A percentile compares a stretch with the other conserved stretches of the same genome.
phyloP scores from a whole-genome alignment of 2,888 invertebrate genomes.

The Phrixothrix hirtus region DNA sequence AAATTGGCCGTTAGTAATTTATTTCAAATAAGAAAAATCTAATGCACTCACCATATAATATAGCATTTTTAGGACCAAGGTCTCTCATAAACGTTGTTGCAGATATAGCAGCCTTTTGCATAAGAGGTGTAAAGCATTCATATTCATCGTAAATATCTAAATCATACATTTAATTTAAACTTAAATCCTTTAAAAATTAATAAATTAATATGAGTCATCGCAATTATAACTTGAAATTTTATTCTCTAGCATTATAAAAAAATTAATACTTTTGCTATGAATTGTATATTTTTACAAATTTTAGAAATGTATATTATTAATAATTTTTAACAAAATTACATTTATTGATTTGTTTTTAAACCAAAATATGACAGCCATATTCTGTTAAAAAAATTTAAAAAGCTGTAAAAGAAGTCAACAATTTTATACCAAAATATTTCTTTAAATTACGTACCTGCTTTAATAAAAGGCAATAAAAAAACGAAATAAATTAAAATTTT shows the following conservation, averaged over 20 bases:
- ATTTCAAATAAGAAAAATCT: no score
- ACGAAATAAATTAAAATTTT: conserved; percentile 34
- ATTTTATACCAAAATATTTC: neutral
- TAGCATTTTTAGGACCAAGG: conserved; percentile 83
- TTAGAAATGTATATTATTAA: neutral
- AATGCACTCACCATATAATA: conserved; percentile 83
- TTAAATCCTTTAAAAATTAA: conserved; percentile 32
- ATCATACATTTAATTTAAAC: no score
- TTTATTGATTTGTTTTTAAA: neutral
- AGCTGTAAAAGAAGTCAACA: neutral
- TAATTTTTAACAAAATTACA: neutral
- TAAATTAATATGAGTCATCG: neutral
- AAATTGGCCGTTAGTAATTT: no score
- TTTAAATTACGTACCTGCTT: conserved; percentile 36
- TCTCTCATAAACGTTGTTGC: conserved; percentile 82
- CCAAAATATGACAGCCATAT: neutral
- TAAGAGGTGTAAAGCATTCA: conserved; percentile 80
- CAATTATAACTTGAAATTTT: no score
- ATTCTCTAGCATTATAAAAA: no score
- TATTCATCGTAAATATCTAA: conserved; percentile 60
- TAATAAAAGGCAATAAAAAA: conserved; percentile 29
- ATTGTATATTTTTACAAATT: no score
- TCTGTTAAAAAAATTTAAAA: neutral
- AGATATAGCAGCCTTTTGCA: conserved; percentile 71
- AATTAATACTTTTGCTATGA: no score